phyloP scores from a whole-genome alignment of 2,888 invertebrate species.

The Tipula vernalis region DNA sequence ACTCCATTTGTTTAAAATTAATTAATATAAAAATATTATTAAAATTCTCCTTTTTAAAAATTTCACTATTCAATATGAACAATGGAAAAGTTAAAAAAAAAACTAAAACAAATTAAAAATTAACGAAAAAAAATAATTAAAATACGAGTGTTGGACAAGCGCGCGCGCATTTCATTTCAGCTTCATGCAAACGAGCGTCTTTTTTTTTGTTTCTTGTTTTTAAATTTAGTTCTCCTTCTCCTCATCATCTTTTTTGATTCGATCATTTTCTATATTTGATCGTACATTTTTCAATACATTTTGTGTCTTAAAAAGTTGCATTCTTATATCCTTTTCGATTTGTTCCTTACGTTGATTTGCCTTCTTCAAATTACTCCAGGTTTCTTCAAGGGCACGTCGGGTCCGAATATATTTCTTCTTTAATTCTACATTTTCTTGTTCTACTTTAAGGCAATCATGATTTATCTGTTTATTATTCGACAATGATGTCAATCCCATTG shows the following conservation, averaged over 20 bases:
- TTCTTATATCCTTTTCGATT: slow-evolving; percentile 72
- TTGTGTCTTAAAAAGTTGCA: slow-evolving; percentile 67
- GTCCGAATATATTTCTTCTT: slow-evolving; percentile 58
- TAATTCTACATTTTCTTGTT: slow-evolving; percentile 55
- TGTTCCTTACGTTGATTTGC: slow-evolving; percentile 70
- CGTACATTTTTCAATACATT: slow-evolving; percentile 62
- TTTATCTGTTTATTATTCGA: slow-evolving; percentile 20
- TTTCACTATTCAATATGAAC: background rate
- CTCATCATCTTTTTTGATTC: background rate
- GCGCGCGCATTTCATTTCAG: background rate
- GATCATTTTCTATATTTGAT: slow-evolving; percentile 51
- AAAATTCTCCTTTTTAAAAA: background rate
- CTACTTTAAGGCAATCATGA: slow-evolving; percentile 38
- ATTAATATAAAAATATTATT: background rate
- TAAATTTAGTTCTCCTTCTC: background rate
- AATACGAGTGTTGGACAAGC: background rate
- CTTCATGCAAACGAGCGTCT: background rate
- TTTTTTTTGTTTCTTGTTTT: background rate
- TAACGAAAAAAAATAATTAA: background rate
- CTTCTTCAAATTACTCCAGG: slow-evolving; percentile 57
- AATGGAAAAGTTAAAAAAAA: background rate
- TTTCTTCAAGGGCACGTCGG: slow-evolving; percentile 62
- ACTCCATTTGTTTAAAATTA: background rate
- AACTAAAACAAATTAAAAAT: background rate
- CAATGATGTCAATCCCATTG: slow-evolving; percentile 35